These are phyloP conservation scores for Aldabrachelys gigantea DNA, from an alignment of 2,113 vertebrate genomes.

Conservation along the genomic window DNA sequence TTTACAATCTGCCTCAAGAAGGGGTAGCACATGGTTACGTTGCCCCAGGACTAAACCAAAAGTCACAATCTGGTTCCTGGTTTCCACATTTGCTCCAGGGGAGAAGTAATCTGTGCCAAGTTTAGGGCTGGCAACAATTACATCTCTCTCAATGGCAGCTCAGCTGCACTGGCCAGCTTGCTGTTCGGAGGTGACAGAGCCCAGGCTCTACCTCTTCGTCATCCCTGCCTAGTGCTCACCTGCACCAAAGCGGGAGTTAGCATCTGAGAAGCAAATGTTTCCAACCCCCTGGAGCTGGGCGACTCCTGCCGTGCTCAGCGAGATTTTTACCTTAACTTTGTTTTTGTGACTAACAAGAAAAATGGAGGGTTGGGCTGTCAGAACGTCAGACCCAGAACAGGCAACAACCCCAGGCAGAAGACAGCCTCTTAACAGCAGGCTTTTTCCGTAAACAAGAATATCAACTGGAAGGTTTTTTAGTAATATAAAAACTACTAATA, in stretches of 20 bases:
- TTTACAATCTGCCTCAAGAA: not conserved
- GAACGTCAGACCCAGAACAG: not conserved
- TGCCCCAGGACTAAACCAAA: not conserved
- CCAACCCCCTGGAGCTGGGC: not conserved
- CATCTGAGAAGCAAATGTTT: not conserved
- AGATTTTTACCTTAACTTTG: not conserved
- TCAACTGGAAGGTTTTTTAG: constrained; percentile 14
- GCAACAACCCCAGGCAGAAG: not conserved
- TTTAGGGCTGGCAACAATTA: not conserved
- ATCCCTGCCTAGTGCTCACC: not conserved
- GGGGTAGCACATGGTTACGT: not conserved
- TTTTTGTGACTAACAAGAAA: not conserved
- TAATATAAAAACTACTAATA: constrained; percentile 39
- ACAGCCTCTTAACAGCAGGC: not conserved
- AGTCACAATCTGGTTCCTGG: not conserved
- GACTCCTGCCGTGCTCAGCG: not conserved
- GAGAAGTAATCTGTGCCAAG: not conserved
- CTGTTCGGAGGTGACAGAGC: no score
- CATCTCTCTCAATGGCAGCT: not conserved
- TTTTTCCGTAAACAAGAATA: not conserved
- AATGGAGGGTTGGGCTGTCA: not conserved
- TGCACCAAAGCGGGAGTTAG: not conserved
- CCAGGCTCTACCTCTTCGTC: not conserved
- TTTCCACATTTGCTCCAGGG: not conserved
- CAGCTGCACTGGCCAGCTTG: not conserved